These are phyloP conservation scores for Oscheius myriophilus DNA, from an alignment of 2,888 invertebrate species.

Conservation along the genomic window DNA sequence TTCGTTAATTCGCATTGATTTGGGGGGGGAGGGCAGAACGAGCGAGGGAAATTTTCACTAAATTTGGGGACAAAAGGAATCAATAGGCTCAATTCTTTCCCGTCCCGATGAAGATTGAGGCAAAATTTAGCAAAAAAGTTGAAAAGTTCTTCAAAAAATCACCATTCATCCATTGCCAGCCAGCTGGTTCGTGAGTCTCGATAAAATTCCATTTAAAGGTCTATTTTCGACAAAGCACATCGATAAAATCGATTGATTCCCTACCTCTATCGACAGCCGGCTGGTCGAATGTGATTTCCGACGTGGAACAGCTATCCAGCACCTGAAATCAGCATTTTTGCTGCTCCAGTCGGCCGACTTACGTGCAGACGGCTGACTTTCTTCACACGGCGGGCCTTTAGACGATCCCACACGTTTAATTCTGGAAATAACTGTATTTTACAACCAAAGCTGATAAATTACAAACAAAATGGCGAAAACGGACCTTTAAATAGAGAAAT, in stretches of 20 bases:
- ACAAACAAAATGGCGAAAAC: slow-evolving; percentile 6
- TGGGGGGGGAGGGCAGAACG: too few species aligned
- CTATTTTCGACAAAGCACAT: too few species aligned
- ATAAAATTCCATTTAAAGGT: too few species aligned
- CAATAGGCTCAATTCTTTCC: too few species aligned
- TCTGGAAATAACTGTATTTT: slow-evolving; percentile 60
- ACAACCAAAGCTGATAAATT: background rate
- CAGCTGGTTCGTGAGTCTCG: too few species aligned
- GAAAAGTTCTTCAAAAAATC: too few species aligned
- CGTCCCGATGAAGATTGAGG: too few species aligned
- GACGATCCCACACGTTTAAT: slow-evolving; percentile 84
- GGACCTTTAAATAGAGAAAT: slow-evolving; percentile 79
- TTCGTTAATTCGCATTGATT: too few species aligned
- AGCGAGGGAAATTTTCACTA: too few species aligned
- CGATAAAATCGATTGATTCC: background rate
- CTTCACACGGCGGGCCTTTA: slow-evolving; percentile 79
- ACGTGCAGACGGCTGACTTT: slow-evolving; percentile 88
- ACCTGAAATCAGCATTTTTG: slow-evolving; percentile 73
- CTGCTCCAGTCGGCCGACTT: slow-evolving; percentile 34
- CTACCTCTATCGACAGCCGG: slow-evolving; percentile 78
- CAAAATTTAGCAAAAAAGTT: too few species aligned
- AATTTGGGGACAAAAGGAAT: too few species aligned
- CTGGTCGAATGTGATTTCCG: slow-evolving; percentile 85
- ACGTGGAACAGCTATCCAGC: slow-evolving; percentile 82
- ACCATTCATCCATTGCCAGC: too few species aligned